Evolutionary conservation across 2,113 vertebrate genomes (phyloP).

Genomic region (Corythoichthys haematopterus): DNA sequence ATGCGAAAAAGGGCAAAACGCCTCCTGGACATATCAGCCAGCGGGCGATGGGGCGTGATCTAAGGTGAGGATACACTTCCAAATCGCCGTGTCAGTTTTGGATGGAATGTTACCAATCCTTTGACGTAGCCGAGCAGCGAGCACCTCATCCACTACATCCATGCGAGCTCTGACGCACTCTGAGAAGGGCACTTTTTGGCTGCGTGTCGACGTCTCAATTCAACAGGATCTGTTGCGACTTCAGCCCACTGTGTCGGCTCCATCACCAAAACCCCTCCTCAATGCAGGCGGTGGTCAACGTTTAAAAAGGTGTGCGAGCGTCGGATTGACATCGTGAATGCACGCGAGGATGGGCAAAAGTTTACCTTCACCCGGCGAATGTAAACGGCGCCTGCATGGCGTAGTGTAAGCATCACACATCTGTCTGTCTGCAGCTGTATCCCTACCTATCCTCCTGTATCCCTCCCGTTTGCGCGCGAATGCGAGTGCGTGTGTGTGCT

Average conservation of each 20-base stretch:
- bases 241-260: slow-evolving; percentile 57
- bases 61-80: slow-evolving; percentile 61
- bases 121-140: slow-evolving; percentile 54
- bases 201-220: slow-evolving; percentile 68
- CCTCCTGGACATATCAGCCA: slow-evolving; percentile 43
- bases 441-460: slow-evolving; percentile 65
- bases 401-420: slow-evolving; percentile 65
- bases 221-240: slow-evolving; percentile 76
- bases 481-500: slow-evolving; percentile 52
- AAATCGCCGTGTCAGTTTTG: slow-evolving; percentile 47
- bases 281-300: slow-evolving; percentile 23
- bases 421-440: slow-evolving; percentile 66
- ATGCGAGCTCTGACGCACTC: slow-evolving; percentile 69
- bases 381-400: slow-evolving; percentile 46
- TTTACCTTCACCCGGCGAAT: slow-evolving; percentile 56
- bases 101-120: slow-evolving; percentile 44
- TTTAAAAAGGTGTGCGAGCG: slow-evolving; percentile 44
- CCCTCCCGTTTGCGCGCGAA: slow-evolving; percentile 56
- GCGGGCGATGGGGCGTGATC: slow-evolving; percentile 41
- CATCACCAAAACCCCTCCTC: slow-evolving; percentile 59
- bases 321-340: slow-evolving; percentile 37
- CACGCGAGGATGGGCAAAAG: slow-evolving; percentile 59
- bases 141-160: slow-evolving; percentile 51
- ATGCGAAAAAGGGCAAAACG: slow-evolving; percentile 50
- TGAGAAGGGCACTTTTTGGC: slow-evolving; percentile 64